phyloP scores from a whole-genome alignment of 2,888 invertebrate genomes.

The Leptinotarsa rubiginosa region DNA sequence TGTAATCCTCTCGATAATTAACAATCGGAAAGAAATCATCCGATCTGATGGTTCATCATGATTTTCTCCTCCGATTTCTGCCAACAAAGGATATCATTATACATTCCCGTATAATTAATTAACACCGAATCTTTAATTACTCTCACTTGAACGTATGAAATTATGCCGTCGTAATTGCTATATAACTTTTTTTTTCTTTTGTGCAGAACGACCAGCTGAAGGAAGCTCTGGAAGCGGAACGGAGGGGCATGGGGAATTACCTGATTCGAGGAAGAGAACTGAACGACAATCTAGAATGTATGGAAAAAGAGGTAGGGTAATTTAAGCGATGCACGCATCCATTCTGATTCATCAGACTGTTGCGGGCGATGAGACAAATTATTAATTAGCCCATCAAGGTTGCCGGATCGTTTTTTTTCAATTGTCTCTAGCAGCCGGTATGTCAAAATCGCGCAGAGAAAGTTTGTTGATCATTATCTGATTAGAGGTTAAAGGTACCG shows the following conservation, averaged over 20 bases:
- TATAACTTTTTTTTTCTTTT: conserved; percentile 28
- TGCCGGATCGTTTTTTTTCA: conserved; percentile 17
- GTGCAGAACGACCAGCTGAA: conserved; percentile 71
- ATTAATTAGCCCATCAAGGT: conserved; percentile 19
- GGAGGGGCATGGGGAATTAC: conserved; percentile 67
- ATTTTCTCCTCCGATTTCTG: conserved; percentile 11
- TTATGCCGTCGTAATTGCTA: not conserved
- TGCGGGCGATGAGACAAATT: conserved; percentile 28
- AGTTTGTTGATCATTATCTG: not conserved
- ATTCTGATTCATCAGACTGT: conserved; percentile 25
- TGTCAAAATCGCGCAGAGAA: not conserved
- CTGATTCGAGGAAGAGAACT: conserved; percentile 53
- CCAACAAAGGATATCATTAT: conserved; percentile 8
- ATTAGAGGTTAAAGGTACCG: not conserved
- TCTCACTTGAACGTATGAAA: conserved; percentile 3
- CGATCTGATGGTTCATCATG: not conserved
- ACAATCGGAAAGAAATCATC: conserved; percentile 1
- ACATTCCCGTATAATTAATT: conserved; percentile 4
- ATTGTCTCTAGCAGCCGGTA: not conserved
- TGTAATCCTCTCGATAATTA: not conserved
- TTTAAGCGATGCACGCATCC: conserved; percentile 8
- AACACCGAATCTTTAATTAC: conserved; percentile 12
- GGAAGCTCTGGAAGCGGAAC: conserved; percentile 69
- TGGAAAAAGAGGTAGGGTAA: conserved; percentile 53
- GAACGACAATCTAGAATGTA: conserved; percentile 40